phyloP scores from a whole-genome alignment of 2,888 invertebrate genomes.

The Microplitis manilae region DNA sequence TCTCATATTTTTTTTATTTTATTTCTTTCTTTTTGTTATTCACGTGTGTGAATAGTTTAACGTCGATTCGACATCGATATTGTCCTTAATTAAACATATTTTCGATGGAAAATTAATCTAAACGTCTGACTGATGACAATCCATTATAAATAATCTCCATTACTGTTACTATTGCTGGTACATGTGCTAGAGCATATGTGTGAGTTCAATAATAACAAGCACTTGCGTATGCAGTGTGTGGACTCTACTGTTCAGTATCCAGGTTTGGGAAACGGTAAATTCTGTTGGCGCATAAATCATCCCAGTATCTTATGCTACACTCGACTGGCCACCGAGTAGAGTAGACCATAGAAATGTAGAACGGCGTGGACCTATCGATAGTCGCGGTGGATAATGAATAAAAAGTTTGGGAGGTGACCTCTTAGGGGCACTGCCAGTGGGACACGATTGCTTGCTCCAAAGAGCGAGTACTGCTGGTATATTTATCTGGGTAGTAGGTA shows the following conservation, averaged over 20 bases:
- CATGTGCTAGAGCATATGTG: background rate
- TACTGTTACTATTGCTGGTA: background rate
- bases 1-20: conserved; percentile 29
- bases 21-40: background rate
- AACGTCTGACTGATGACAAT: background rate
- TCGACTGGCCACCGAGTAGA: background rate
- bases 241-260: background rate
- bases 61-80: conserved; percentile 14
- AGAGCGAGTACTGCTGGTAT: background rate
- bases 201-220: too few relatives aligned
- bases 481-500: background rate
- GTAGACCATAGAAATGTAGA: background rate
- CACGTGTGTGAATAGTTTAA: background rate
- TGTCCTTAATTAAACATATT: conserved; percentile 13
- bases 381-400: background rate
- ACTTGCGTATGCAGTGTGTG: too few relatives aligned
- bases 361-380: background rate
- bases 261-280: background rate
- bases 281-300: background rate
- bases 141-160: background rate
- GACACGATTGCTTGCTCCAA: background rate
- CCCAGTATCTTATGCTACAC: background rate
- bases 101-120: background rate
- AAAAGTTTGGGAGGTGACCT: background rate
- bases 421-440: background rate